These are phyloP conservation scores for Vidua chalybeata DNA, from an alignment of 2,113 vertebrate genomes.

Conservation along the genomic window DNA sequence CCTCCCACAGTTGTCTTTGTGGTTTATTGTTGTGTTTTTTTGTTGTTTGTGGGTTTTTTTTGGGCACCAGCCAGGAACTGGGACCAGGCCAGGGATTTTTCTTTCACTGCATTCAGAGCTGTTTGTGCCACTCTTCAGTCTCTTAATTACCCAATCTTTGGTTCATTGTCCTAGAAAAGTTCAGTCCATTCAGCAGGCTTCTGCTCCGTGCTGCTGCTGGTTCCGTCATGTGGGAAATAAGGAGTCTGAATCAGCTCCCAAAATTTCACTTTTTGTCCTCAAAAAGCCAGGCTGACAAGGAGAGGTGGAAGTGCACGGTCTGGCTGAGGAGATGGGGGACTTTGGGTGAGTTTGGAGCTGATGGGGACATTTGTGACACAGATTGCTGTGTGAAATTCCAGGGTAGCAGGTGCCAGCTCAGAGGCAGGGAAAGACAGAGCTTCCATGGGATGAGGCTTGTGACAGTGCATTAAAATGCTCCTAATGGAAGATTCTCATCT, in stretches of 20 bases:
- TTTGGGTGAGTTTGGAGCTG: not conserved
- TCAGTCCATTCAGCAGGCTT: not conserved
- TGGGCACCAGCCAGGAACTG: slow-evolving; percentile 15
- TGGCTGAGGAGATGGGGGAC: not conserved
- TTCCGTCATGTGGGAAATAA: not conserved
- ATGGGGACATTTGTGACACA: not conserved
- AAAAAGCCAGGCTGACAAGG: not conserved
- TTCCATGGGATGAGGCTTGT: not conserved
- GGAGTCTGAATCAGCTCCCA: not conserved
- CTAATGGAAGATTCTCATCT: not conserved
- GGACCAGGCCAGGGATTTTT: slow-evolving; percentile 31
- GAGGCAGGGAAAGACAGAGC: accelerated
- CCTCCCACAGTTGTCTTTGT: slow-evolving; percentile 32
- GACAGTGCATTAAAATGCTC: not conserved
- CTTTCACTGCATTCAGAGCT: slow-evolving; percentile 9
- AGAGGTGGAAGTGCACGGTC: accelerated
- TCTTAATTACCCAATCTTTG: slow-evolving; percentile 29
- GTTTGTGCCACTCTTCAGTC: slow-evolving; percentile 17
- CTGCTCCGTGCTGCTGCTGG: not conserved
- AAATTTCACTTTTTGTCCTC: not conserved
- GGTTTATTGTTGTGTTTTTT: not conserved
- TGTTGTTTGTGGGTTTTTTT: slow-evolving; percentile 32
- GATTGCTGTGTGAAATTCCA: not conserved
- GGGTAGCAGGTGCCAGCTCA: not conserved
- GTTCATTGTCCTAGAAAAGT: not conserved